phyloP scores from a whole-genome alignment of 2,797 vertebrate species.

The Esox lucius region DNA sequence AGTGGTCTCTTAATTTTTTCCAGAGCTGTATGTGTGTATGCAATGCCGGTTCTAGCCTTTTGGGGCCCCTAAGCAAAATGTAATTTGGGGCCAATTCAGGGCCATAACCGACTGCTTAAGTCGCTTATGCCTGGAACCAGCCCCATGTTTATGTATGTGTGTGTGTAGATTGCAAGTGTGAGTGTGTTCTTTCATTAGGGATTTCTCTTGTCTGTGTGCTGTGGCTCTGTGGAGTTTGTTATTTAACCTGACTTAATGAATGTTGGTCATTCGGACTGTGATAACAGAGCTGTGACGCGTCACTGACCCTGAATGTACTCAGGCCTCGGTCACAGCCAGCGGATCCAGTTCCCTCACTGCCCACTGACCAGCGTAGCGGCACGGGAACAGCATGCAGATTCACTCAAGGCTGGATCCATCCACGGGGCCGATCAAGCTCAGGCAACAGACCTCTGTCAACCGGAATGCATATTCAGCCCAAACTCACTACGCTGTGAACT shows the following conservation, averaged over 20 bases:
- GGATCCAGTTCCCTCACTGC: background rate
- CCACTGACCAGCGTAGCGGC: background rate
- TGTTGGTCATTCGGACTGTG: background rate
- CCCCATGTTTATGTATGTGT: background rate
- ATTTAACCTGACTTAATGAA: constrained; percentile 9
- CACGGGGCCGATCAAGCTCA: constrained; percentile 6
- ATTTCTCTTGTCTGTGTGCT: background rate
- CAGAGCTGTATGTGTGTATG: background rate
- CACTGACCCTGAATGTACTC: constrained; percentile 21
- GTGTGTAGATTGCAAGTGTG: background rate
- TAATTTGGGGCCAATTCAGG: too few species aligned
- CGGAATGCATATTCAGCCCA: background rate
- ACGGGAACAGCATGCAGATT: constrained; percentile 5
- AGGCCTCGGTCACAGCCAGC: background rate
- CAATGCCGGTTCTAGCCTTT: background rate
- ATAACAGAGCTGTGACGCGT: background rate
- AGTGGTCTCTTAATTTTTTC: too few species aligned
- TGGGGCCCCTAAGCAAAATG: too few species aligned
- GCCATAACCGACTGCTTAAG: too few species aligned
- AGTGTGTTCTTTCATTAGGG: background rate
- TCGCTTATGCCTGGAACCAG: too few species aligned
- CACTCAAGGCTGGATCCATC: constrained; percentile 5
- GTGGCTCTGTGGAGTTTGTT: background rate
- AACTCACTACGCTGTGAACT: background rate
- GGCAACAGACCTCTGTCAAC: constrained; percentile 26